Base-by-base conservation (phyloP, 1,140 invertebrate species). In the Diorhabda sublineata region DNA sequence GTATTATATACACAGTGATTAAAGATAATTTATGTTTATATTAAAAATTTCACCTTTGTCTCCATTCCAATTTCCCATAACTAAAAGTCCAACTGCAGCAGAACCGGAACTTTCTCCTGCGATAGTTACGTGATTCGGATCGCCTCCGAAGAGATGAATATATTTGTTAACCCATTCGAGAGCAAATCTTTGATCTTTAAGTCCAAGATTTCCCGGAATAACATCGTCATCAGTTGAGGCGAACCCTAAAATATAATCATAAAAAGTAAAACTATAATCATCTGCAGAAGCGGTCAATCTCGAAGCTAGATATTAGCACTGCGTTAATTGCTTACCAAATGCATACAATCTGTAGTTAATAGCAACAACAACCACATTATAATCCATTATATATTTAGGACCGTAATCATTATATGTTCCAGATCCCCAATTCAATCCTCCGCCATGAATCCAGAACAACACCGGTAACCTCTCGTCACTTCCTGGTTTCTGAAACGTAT, bases 41-140 rank as follows among this genome's bases (percentile, higher is more conserved):
- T 26, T 26, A 26, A 26, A 26, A 26, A 26, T 26, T 26, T 52
- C n/a, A 52, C 47, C 47, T 52, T 52, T 52, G 2, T 52, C 47
- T 52, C 47, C 47, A 5, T 52, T 52, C 47, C 47, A 52, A 52
- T 61, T 26, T 41, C 26, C 45, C 45, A 60, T 60, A 26, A 60
- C 42, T n/a, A 52, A 52, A 3, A 62, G 6, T 44, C 61, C 61
- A 6, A 65, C 63, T 44, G 45, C 8, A 7, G 11, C 9, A 2
- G 63, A 11, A 56, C 63, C 63, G 8, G 63, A 42, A 65, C 63
- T 65, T 65, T 65, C 47, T 8, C 63, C 63, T 26, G 45, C 41
- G 42, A 65, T 56, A 8, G 63, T 65, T 52, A 65, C 63, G 6
- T 65, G 47, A 5, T 47, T 26, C 6, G 63, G 63, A 65, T 65